Conservation (phyloP, 2,113 vertebrate genomes). For the Ascaphus truei region DNA sequence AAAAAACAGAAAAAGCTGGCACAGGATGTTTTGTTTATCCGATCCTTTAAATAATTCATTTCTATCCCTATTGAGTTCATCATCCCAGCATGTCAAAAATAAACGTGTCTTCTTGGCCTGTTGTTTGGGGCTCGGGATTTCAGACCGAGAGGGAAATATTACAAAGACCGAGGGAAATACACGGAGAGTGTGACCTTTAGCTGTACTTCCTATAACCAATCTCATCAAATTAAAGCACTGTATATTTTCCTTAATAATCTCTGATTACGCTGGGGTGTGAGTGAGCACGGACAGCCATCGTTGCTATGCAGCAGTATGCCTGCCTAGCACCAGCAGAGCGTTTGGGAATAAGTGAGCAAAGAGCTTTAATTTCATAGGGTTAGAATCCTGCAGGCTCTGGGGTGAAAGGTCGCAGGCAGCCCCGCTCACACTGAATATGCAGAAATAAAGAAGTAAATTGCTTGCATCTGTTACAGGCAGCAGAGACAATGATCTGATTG, state of each 20-base stretch:
- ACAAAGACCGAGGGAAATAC: conserved; percentile 77
- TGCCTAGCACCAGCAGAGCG: conserved; percentile 90
- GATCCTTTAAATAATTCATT: conserved; percentile 72
- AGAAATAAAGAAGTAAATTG: conserved; percentile 99
- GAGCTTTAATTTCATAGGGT: conserved; percentile 99
- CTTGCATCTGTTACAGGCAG: conserved; percentile 98
- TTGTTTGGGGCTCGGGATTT: conserved; percentile 81
- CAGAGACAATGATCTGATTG: conserved; percentile 91
- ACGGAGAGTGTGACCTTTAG: conserved; percentile 94
- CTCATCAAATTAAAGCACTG: conserved; percentile 99
- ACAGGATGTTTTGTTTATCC: conserved; percentile 64
- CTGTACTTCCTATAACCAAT: conserved; percentile 97
- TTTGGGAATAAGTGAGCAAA: conserved; percentile 99
- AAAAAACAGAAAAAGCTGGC: conserved; percentile 50
- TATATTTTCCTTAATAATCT: conserved; percentile 99
- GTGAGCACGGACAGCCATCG: conserved; percentile 87
- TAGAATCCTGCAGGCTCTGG: conserved; percentile 98
- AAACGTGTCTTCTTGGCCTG: conserved; percentile 86
- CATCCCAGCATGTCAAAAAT: conserved; percentile 63
- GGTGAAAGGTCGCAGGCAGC: conserved; percentile 91
- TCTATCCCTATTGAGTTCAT: conserved; percentile 65
- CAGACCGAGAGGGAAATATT: conserved; percentile 64
- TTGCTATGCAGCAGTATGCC: conserved; percentile 97
- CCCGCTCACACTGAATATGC: conserved; percentile 98
- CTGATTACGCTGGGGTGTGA: conserved; percentile 96